Conservation (phyloP, 1,140 invertebrate genomes). For the Cotesia glomerata region DNA sequence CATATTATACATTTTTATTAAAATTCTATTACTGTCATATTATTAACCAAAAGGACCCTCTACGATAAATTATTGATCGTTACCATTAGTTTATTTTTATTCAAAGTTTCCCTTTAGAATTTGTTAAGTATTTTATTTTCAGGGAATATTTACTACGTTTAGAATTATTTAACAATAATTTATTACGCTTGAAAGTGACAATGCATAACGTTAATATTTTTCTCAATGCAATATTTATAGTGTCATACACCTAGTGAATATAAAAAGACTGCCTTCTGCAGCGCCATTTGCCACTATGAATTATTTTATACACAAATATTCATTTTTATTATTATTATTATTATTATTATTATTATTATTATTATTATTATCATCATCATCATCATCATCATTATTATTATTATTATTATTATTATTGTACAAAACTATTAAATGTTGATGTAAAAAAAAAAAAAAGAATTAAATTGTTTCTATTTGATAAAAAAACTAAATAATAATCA, state of each 20-base stretch:
- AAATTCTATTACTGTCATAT: conserved; percentile 12
- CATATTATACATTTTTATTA: conserved; percentile 41
- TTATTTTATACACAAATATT: not conserved
- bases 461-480: not conserved
- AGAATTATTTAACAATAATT: not conserved
- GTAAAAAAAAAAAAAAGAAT: not conserved
- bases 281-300: conserved; percentile 27
- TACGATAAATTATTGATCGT: not conserved
- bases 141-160: too few relatives aligned
- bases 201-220: conserved; percentile 29
- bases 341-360: not conserved
- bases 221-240: conserved; percentile 1
- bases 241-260: conserved; percentile 24
- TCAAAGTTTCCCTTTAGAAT: conserved; percentile 4
- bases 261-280: conserved; percentile 28
- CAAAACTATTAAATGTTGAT: not conserved
- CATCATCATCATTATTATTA: too few relatives aligned
- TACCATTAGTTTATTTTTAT: not conserved
- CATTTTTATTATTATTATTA: not conserved
- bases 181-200: conserved; percentile 41
- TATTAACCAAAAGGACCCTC: not conserved
- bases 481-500: conserved; percentile 1
- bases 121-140: not conserved
- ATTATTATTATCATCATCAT: not conserved
- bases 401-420: not conserved